Conservation (phyloP, 2,797 vertebrate species). For the Coregonus ussuriensis region DNA sequence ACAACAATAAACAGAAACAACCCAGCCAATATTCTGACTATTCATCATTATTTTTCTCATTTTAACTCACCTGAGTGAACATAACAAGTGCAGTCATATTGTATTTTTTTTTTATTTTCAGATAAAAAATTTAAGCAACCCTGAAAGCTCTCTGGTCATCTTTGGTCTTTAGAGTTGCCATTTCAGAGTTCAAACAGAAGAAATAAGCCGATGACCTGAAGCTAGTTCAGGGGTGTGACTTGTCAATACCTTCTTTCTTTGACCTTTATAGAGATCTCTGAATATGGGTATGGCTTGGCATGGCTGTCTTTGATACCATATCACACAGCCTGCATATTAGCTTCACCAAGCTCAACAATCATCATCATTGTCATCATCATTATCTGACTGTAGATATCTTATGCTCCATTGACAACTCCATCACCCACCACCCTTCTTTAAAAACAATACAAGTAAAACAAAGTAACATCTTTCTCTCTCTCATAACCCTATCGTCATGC, state of each 20-base stretch:
- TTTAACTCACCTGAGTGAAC: constrained; percentile 58
- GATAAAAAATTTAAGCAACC: constrained; percentile 37
- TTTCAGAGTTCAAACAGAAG: constrained; percentile 22
- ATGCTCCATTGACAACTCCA: constrained; percentile 15
- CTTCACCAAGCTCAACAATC: constrained; percentile 26
- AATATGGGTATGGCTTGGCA: constrained; percentile 32
- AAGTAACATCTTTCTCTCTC: constrained; percentile 16
- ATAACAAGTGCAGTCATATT: constrained; percentile 68
- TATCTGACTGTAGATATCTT: constrained; percentile 22
- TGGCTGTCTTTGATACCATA: neutral
- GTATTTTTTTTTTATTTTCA: constrained; percentile 35
- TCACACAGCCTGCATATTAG: constrained; percentile 2
- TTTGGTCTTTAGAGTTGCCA: constrained; percentile 29
- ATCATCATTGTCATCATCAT: constrained; percentile 37
- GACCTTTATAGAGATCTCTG: constrained; percentile 29
- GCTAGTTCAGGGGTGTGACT: constrained; percentile 40
- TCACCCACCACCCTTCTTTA: constrained; percentile 41
- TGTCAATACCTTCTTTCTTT: constrained; percentile 10
- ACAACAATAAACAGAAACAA: constrained; percentile 43
- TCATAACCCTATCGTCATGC: constrained; percentile 50
- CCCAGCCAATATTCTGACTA: constrained; percentile 52
- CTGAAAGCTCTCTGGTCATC: constrained; percentile 48
- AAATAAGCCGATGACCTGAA: constrained; percentile 47
- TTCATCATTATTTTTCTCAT: constrained; percentile 19
- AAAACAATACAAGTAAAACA: constrained; percentile 45